A percentile compares a stretch with the other conserved stretches of the same genome.
phyloP scores from a whole-genome alignment of 2,888 invertebrate genomes.

The Hemicrepidius hirtus region DNA sequence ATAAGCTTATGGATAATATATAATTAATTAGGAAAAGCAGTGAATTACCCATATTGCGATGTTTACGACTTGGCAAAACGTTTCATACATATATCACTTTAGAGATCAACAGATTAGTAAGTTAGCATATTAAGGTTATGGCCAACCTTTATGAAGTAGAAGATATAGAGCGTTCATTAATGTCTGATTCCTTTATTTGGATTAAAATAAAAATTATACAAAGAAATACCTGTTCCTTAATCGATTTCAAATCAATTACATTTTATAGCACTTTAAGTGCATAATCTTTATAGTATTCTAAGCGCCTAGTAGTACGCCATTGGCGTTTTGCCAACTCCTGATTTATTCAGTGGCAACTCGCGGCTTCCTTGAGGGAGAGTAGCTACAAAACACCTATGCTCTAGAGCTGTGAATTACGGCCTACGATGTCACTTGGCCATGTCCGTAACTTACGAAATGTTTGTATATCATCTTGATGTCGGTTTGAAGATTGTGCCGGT shows the following conservation, averaged over 20 bases:
- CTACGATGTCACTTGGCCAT: constrained; percentile 67
- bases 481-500: constrained; percentile 64
- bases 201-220: too few relatives aligned
- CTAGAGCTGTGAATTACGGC: constrained; percentile 66
- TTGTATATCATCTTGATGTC: constrained; percentile 67
- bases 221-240: too few relatives aligned
- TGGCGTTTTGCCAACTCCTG: constrained; percentile 65
- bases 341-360: constrained; percentile 67
- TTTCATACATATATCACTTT: constrained; percentile 15
- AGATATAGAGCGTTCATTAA: neutral
- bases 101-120: constrained; percentile 19
- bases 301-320: constrained; percentile 54
- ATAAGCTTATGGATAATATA: neutral
- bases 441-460: constrained; percentile 68
- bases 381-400: constrained; percentile 68
- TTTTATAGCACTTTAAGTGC: neutral
- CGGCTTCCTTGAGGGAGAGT: constrained; percentile 66
- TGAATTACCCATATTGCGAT: constrained; percentile 20
- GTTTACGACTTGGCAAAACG: constrained; percentile 36
- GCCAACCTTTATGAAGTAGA: neutral
- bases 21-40: constrained; percentile 1
- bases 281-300: constrained; percentile 35
- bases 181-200: too few relatives aligned
- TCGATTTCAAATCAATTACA: constrained; percentile 11
- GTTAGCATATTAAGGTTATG: constrained; percentile 11